A percentile compares a stretch with the other conserved stretches of the same genome.
phyloP scores from a whole-genome alignment of 2,888 invertebrate genomes.

The Hesperia comma region DNA sequence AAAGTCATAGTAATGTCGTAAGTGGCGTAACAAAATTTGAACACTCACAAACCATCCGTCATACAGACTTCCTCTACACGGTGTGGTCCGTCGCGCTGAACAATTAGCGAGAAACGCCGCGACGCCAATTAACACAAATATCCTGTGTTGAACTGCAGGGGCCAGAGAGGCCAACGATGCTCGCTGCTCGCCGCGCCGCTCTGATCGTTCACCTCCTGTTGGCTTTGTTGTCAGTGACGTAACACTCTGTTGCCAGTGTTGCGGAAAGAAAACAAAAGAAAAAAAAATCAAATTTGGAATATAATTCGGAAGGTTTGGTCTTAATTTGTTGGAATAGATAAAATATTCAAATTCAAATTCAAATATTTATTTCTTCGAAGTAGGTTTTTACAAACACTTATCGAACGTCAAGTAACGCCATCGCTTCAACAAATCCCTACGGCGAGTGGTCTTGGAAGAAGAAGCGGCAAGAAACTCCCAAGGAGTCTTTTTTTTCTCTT shows the following conservation, averaged over 20 bases:
- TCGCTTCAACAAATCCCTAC: no score
- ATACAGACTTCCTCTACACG: conserved; percentile 48
- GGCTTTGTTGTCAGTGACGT: conserved; percentile 26
- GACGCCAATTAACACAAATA: conserved; percentile 78
- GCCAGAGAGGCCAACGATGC: conserved; percentile 47
- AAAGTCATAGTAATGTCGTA: neutral
- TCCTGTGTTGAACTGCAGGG: conserved; percentile 73
- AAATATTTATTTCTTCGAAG: no score
- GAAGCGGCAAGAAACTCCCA: no score
- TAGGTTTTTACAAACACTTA: no score
- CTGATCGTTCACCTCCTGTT: conserved; percentile 42
- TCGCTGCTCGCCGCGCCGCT: conserved; percentile 10
- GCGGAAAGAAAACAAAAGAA: neutral
- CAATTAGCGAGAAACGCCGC: conserved; percentile 70
- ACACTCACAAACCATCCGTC: conserved; percentile 8
- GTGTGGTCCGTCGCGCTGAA: conserved; percentile 65
- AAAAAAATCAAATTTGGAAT: neutral
- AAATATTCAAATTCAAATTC: no score
- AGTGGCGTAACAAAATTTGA: neutral
- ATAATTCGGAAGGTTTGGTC: neutral
- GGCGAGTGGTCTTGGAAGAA: no score
- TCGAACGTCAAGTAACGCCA: no score
- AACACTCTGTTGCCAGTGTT: conserved; percentile 12
- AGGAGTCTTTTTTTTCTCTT: no score
- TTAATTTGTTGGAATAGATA: no score